Evolutionary conservation across 2,113 vertebrate genomes (phyloP).

Genomic region (Sturnus vulgaris): DNA sequence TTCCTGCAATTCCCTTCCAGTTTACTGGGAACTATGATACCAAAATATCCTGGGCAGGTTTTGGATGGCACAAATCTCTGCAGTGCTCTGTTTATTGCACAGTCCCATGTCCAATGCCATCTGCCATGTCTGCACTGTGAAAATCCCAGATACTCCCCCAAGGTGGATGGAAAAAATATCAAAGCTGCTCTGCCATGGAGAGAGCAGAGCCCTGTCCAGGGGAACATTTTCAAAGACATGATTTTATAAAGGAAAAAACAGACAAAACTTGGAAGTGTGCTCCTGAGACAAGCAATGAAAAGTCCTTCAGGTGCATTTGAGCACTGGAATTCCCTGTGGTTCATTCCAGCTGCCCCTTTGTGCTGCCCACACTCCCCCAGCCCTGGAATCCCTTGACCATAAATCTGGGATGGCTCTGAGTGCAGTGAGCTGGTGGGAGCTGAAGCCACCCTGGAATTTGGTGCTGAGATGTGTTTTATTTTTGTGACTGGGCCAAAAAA

Average conservation of each 20-base stretch:
- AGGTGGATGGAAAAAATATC: not conserved
- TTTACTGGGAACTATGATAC: not conserved
- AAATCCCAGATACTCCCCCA: not conserved
- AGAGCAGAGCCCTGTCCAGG: not conserved
- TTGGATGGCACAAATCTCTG: not conserved
- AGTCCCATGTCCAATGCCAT: not conserved
- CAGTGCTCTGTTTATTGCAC: not conserved
- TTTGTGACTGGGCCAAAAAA: not conserved
- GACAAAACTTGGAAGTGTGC: not conserved
- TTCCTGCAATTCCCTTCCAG: not conserved
- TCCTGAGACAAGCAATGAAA: not conserved
- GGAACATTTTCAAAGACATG: not conserved
- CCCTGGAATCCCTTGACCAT: not conserved
- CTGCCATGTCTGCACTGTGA: fast-evolving
- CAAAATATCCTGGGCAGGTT: not conserved
- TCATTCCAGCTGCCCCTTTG: not conserved
- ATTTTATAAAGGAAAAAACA: not conserved
- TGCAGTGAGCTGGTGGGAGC: no score
- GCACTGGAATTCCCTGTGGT: not conserved
- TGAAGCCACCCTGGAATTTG: not conserved
- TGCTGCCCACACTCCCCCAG: no score
- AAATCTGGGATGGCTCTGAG: not conserved
- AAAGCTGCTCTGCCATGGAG: not conserved
- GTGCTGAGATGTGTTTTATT: not conserved
- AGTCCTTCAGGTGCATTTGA: not conserved